Evolutionary conservation across 2,797 vertebrate species (phyloP).

Genomic region (Hippocampus kuda): DNA sequence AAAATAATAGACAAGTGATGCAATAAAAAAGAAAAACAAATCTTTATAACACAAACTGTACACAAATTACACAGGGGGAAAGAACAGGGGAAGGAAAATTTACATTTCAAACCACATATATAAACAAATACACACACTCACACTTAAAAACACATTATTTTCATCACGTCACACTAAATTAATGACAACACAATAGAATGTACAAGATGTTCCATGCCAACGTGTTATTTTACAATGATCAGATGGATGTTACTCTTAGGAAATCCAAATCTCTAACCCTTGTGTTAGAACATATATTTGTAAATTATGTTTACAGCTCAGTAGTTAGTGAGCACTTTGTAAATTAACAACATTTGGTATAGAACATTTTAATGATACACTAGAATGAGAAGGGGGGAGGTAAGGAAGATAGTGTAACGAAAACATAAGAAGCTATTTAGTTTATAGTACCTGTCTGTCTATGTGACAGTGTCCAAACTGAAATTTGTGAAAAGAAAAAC

Average conservation of each 20-base stretch:
- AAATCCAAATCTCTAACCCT: conserved; percentile 17
- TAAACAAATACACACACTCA: background rate
- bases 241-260: conserved; percentile 15
- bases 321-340: conserved; percentile 38
- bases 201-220: conserved; percentile 56
- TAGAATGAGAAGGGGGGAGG: conserved; percentile 26
- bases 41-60: background rate
- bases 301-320: background rate
- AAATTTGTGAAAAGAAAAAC: conserved; percentile 67
- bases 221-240: conserved; percentile 56
- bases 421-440: conserved; percentile 34
- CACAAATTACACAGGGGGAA: conserved; percentile 12
- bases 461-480: conserved; percentile 72
- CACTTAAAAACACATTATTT: background rate
- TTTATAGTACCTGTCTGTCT: conserved; percentile 68
- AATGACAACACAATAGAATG: conserved; percentile 25
- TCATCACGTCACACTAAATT: conserved; percentile 17
- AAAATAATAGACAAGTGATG: background rate
- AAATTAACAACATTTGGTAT: conserved; percentile 72
- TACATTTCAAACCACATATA: conserved; percentile 19
- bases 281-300: background rate
- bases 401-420: conserved; percentile 23
- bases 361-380: conserved; percentile 60
- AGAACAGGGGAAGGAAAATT: conserved; percentile 11
- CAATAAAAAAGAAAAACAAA: conserved; percentile 6